A percentile compares a stretch with the other conserved stretches of the same genome.
Conservation (phyloP, 2,888 invertebrate genomes). For the Lasius fuliginosus region DNA sequence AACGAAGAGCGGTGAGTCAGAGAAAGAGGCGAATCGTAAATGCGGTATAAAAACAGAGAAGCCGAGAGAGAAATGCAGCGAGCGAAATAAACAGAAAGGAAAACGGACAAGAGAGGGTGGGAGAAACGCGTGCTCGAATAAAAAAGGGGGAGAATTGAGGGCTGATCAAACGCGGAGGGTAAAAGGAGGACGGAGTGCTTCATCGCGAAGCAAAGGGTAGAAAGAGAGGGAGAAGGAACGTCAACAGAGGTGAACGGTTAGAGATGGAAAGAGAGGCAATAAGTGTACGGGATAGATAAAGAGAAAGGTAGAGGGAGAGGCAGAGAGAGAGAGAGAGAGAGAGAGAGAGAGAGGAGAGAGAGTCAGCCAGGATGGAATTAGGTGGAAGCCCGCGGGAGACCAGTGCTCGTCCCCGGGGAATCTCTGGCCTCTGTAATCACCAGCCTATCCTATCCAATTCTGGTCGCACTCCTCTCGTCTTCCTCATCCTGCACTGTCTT, state of each 20-base stretch:
- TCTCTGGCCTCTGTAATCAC: slow-evolving; percentile 85
- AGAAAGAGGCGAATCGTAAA: slow-evolving; percentile 30
- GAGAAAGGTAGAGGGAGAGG: slow-evolving; percentile 42
- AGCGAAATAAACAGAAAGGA: slow-evolving; percentile 63
- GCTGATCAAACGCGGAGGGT: slow-evolving; percentile 38
- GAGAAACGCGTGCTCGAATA: slow-evolving; percentile 24
- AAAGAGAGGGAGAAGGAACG: slow-evolving; percentile 33
- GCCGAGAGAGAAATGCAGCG: slow-evolving; percentile 50
- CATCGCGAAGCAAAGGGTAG: not conserved
- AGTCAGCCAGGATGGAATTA: slow-evolving; percentile 85
- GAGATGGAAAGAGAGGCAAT: slow-evolving; percentile 31
- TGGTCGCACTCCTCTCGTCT: slow-evolving; percentile 77
- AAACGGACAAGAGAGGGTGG: not conserved
- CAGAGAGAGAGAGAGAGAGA: slow-evolving; percentile 49
- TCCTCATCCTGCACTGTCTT: slow-evolving; percentile 56
- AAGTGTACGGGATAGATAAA: slow-evolving; percentile 13
- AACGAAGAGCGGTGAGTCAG: slow-evolving; percentile 24
- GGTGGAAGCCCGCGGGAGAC: slow-evolving; percentile 84
- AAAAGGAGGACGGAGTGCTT: slow-evolving; percentile 22
- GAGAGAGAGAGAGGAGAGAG: slow-evolving; percentile 75
- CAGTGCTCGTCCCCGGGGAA: slow-evolving; percentile 80
- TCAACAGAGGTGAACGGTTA: slow-evolving; percentile 22
- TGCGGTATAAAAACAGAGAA: slow-evolving; percentile 48
- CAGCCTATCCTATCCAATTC: slow-evolving; percentile 84
- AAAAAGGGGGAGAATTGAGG: slow-evolving; percentile 35